Evolutionary conservation across 2,888 invertebrate genomes (phyloP).

Genomic region (Anthophora plumipes): DNA sequence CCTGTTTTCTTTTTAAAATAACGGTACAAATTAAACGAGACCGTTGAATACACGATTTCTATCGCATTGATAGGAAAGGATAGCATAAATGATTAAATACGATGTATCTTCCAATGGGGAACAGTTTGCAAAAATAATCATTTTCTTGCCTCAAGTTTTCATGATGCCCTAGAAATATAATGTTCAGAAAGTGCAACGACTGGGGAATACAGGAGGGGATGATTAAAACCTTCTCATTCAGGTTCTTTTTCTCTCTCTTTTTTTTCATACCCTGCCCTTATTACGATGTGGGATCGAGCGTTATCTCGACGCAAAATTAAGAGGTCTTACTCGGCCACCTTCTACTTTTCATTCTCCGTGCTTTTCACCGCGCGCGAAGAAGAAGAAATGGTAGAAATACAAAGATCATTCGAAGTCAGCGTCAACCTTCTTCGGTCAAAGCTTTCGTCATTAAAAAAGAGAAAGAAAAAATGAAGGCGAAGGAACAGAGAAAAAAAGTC

Average conservation of each 20-base stretch:
- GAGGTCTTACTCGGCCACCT: slow-evolving; percentile 9
- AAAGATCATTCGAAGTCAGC: background rate
- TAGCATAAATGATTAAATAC: background rate
- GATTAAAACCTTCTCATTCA: slow-evolving; percentile 50
- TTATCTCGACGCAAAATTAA: slow-evolving; percentile 36
- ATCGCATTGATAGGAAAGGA: background rate
- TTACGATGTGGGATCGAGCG: slow-evolving; percentile 43
- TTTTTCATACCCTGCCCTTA: slow-evolving; percentile 37
- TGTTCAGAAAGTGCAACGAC: slow-evolving; percentile 32
- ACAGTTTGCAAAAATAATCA: slow-evolving; percentile 2
- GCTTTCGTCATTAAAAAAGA: too few species aligned
- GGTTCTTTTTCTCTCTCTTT: slow-evolving; percentile 26
- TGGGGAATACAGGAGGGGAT: slow-evolving; percentile 44
- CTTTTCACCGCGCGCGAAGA: background rate
- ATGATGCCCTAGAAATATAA: slow-evolving; percentile 42
- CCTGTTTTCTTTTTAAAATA: too few species aligned
- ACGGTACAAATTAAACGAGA: background rate
- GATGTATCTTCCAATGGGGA: background rate
- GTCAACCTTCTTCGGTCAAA: background rate
- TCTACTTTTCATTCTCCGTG: background rate
- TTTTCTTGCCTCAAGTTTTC: slow-evolving; percentile 1
- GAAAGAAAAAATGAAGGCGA: background rate
- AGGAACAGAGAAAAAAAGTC: background rate
- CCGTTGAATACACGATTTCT: too few species aligned
- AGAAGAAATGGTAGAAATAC: background rate